A percentile compares a stretch with the other conserved stretches of the same genome.
Conservation (phyloP, 1,140 invertebrate genomes). For the Sitophilus oryzae region DNA sequence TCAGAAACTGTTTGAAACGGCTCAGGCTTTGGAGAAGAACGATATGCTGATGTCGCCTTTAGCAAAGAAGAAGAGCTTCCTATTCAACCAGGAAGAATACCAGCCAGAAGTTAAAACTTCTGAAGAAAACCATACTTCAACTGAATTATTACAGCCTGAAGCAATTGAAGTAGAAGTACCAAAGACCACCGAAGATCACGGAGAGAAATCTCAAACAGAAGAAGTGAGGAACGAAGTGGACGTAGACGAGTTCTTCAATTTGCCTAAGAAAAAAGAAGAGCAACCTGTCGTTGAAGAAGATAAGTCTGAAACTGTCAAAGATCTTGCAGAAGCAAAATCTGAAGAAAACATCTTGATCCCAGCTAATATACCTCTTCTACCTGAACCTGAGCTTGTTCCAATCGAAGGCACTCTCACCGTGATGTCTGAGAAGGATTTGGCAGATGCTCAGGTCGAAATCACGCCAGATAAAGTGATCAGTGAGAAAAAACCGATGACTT, state of each 20-base stretch:
- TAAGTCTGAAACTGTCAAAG: not conserved
- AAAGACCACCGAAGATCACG: too few relatives aligned
- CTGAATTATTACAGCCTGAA: too few relatives aligned
- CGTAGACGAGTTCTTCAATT: not conserved
- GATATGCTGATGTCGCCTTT: slow-evolving; percentile 19
- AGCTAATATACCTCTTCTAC: not conserved
- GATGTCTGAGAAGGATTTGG: slow-evolving; percentile 40
- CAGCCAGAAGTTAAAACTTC: slow-evolving; percentile 4
- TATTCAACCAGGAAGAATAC: slow-evolving; percentile 14
- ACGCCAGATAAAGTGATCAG: slow-evolving; percentile 30
- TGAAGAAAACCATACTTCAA: not conserved
- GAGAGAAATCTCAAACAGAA: too few relatives aligned
- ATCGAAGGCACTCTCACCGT: slow-evolving; percentile 39
- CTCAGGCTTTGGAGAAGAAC: slow-evolving; percentile 6
- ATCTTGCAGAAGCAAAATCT: not conserved
- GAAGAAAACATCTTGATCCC: not conserved
- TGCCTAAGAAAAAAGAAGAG: slow-evolving; percentile 2
- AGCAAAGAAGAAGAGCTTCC: slow-evolving; percentile 22
- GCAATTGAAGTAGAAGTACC: too few relatives aligned
- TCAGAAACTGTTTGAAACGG: slow-evolving; percentile 18
- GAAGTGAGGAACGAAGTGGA: not conserved
- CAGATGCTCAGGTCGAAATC: slow-evolving; percentile 41
- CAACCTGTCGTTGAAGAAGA: not conserved
- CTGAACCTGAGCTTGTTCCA: slow-evolving; percentile 31
- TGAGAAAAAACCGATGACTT: slow-evolving; percentile 31